Base-by-base conservation (phyloP, 2,888 invertebrate genomes). In the Lamellibrachia columna region DNA sequence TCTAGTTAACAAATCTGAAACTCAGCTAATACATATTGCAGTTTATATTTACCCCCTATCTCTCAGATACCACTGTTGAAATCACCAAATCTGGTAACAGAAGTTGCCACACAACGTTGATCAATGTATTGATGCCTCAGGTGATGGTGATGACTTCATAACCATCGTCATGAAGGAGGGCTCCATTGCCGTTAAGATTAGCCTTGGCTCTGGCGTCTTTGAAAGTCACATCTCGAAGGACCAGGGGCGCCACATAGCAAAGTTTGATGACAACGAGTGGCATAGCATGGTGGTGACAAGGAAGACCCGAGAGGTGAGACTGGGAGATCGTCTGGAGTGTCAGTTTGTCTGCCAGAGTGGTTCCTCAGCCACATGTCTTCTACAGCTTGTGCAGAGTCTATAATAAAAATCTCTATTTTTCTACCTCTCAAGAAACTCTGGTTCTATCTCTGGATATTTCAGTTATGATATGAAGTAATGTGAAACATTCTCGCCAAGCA, bases 241-340 rank as follows among this genome's bases (percentile, higher is more conserved):
- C 22, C 15, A 6, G 3, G 75, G 75, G 15, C 75, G n/a, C 75
- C 75, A 75, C 15, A n/a, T 75, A n/a, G 75, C n/a, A 15, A 75
- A 75, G 53, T 93, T 93, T 52, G 92, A 93, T 52, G 93, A 93
- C 93, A 93, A 93, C 93, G 52, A 90, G 28, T 93, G 93, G 93
- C 93, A 93, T 90, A 91, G 28, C 90, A 53, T 93, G 53, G 28
- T 93, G 53, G 52, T 93, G 53, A 93, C 92, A 28, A 60, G 93
- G 53, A 53, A 92, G 53, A 52, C 93, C 22, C 58, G 93, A 2
- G 93, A 93, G 93, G 93, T 93, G 53, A 91, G 75, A 40, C 40
- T 40, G 40, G 40, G 40, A 40, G 40, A 40, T 0, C 0, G 40
- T 40, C 0, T 40, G 40, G 40, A 40, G 40, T 40, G 40, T 40